Base-by-base conservation (phyloP, 2,113 vertebrate genomes). In the Dromiciops gliroides region DNA sequence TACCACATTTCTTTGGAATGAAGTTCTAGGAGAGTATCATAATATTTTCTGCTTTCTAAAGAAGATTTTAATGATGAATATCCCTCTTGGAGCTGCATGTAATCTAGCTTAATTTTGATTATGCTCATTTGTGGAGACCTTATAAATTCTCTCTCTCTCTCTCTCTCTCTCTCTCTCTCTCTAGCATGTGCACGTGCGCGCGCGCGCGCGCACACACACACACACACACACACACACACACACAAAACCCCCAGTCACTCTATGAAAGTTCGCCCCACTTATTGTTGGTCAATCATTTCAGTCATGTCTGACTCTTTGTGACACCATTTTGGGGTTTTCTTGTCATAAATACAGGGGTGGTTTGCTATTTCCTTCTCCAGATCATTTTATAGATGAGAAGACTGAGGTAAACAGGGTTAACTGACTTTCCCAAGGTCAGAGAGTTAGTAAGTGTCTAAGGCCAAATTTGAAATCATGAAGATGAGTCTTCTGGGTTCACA, bases 31-130 rank as follows among this genome's bases (percentile, higher is more conserved):
- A 90, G 51, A 28, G 95, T 95, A 47, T n/a, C 91, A 90, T 95
- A 96, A 31, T 44, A 47, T 50, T 89, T 95, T 94, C n/a, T 19
- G 91, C 93, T 67, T 89, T 95, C 56, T 60, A 92, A 90, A 91
- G 44, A 93, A 92, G 94, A 48, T 94, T 97, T 97, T 95, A 93
- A 94, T 93, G 37, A 97, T 51, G 24, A 67, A 51, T 53, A 95
- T 96, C 92, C 28, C 44, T 93, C 89, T 95, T 92, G 7, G 47
- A 89, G 49, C 49, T 94, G 37, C 31, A 44, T 75, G 91, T 96
- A 56, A 10, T 92, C 44, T 90, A 51, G 91, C 0, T 94, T 95
- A 23, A 83, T 95, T 75, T 90, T 60, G n/a, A 52, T 49, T 48
- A 50, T 25, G 24, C 24, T 51, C 0, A 8, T 75, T 48, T 94